Conservation (phyloP, 2,113 vertebrate species). For the Gorsachius goisagi region DNA sequence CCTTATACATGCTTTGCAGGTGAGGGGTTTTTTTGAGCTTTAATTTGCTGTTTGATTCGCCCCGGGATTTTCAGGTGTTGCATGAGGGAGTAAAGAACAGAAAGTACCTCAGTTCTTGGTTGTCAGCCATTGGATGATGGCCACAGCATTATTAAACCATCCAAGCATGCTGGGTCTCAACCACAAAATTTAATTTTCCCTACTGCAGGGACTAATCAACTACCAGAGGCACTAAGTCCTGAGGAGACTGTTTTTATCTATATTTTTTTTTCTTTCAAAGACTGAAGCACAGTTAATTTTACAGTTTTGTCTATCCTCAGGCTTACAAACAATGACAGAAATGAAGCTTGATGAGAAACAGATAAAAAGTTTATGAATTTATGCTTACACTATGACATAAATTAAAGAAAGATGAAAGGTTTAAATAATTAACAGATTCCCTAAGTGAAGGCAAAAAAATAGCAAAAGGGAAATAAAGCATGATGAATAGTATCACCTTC, state of each 20-base stretch:
- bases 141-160: constrained; percentile 94
- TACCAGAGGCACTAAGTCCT: constrained; percentile 72
- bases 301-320: constrained; percentile 78
- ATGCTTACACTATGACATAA: constrained; percentile 67
- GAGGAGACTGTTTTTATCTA: constrained; percentile 74
- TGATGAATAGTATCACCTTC: background rate
- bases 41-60: constrained; percentile 83
- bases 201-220: constrained; percentile 81
- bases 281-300: constrained; percentile 75
- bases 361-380: constrained; percentile 75
- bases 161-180: constrained; percentile 84
- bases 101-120: constrained; percentile 81
- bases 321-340: constrained; percentile 78
- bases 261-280: constrained; percentile 59
- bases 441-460: background rate
- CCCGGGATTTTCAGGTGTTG: constrained; percentile 90
- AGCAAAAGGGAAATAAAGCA: background rate
- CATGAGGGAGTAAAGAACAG: constrained; percentile 84
- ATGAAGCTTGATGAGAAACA: constrained; percentile 75
- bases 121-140: constrained; percentile 87
- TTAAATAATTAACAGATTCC: constrained; percentile 32
- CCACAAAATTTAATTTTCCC: constrained; percentile 85
- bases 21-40: constrained; percentile 81
- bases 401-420: constrained; percentile 74
- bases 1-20: constrained; percentile 82